phyloP scores from a whole-genome alignment of 1,140 invertebrate species.

The Galendromus occidentalis region DNA sequence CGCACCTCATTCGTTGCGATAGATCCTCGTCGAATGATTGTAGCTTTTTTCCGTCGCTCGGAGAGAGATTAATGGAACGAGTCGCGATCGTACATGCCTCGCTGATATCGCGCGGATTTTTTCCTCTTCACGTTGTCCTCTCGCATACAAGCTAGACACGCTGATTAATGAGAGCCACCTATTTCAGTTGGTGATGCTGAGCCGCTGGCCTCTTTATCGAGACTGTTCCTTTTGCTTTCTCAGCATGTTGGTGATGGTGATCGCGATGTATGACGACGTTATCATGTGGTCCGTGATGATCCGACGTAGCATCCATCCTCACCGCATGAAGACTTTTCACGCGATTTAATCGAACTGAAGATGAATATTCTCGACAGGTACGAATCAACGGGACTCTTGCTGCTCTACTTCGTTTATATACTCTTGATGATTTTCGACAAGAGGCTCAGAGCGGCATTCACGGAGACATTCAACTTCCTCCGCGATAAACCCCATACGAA shows the following conservation, averaged over 20 bases:
- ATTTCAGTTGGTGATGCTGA: slow-evolving; percentile 42
- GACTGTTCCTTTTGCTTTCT: slow-evolving; percentile 83
- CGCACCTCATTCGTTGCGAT: not conserved
- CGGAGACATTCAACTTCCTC: no score
- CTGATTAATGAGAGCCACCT: not conserved
- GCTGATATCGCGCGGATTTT: no score
- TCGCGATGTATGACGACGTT: slow-evolving; percentile 57
- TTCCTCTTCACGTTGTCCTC: not conserved
- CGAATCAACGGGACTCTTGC: no score
- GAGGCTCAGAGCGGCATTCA: no score
- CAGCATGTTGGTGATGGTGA: slow-evolving; percentile 66
- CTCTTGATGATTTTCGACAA: no score
- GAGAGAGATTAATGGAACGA: not conserved
- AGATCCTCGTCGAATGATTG: not conserved
- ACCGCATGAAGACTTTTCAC: no score
- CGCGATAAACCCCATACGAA: no score
- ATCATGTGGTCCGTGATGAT: slow-evolving; percentile 50
- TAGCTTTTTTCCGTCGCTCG: not conserved
- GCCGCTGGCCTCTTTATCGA: slow-evolving; percentile 80
- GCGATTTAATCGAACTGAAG: no score
- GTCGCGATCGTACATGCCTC: not conserved
- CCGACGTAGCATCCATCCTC: no score
- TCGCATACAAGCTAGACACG: not conserved
- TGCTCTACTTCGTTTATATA: no score
- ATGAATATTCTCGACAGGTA: no score